phyloP scores from a whole-genome alignment of 1,140 invertebrate genomes.

The Ostrea denselamellosa region DNA sequence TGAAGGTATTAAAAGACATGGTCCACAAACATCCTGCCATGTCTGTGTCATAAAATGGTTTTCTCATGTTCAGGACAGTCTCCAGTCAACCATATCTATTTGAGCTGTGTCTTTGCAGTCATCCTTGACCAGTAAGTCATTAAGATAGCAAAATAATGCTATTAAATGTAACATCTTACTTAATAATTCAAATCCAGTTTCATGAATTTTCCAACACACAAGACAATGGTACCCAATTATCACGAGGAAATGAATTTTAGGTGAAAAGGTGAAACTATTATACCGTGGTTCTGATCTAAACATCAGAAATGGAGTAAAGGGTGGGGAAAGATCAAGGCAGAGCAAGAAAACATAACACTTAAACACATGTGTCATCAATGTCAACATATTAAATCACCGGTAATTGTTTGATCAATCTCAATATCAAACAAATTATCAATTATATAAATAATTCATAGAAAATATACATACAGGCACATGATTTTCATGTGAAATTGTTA shows the following conservation, averaged over 20 bases:
- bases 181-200: conserved; percentile 31
- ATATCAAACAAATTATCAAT: too few species aligned
- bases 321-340: too few species aligned
- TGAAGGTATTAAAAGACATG: background rate
- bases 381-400: too few species aligned
- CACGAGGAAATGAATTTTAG: background rate
- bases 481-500: too few species aligned
- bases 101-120: background rate
- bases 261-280: background rate
- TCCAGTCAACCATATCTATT: background rate
- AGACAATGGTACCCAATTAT: background rate
- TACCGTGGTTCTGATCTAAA: background rate
- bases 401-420: too few species aligned
- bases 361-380: too few species aligned
- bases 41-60: background rate
- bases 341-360: too few species aligned
- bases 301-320: too few species aligned
- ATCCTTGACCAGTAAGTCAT: conserved; percentile 19
- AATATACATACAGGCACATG: too few species aligned
- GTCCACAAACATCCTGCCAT: background rate
- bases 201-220: conserved; percentile 17
- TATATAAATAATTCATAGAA: too few species aligned
- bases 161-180: conserved; percentile 8
- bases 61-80: background rate
- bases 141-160: conserved; percentile 21